phyloP scores from a whole-genome alignment of 1,140 invertebrate species.

The Drosophila virilis region DNA sequence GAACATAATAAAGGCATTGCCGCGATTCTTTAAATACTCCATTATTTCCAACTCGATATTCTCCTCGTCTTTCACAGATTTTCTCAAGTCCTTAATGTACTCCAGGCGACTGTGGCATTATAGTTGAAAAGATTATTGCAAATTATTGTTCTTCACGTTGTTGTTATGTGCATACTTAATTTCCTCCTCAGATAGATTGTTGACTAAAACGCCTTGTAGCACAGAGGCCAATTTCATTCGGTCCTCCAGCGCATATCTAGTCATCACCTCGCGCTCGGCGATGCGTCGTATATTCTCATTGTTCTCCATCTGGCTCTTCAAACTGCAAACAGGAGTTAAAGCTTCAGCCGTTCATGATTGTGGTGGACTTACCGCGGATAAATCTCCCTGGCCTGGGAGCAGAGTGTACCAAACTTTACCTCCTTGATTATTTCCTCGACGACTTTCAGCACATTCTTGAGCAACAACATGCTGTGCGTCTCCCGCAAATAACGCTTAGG shows the following conservation, averaged over 20 bases:
- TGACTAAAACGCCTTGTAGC: conserved; percentile 53
- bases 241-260: conserved; percentile 49
- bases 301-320: conserved; percentile 66
- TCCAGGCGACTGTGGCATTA: conserved; percentile 56
- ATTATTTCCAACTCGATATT: conserved; percentile 51
- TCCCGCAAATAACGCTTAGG: conserved; percentile 66
- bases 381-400: conserved; percentile 12
- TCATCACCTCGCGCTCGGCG: conserved; percentile 51
- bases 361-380: conserved; percentile 36
- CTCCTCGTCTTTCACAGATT: conserved; percentile 30
- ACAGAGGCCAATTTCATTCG: conserved; percentile 62
- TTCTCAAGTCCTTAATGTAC: conserved; percentile 58
- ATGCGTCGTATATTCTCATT: conserved; percentile 60
- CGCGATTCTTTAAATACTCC: conserved; percentile 62
- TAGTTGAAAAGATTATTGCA: background rate
- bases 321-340: conserved; percentile 33
- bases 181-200: conserved; percentile 73
- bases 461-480: conserved; percentile 68
- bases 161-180: conserved; percentile 54
- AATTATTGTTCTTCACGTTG: too few relatives aligned
- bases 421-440: conserved; percentile 69
- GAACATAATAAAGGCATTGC: conserved; percentile 61
- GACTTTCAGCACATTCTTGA: conserved; percentile 58
- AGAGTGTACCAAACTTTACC: conserved; percentile 58
- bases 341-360: background rate